Base-by-base conservation (phyloP, 92 coral and sea anemone species). In the Parazoanthus darwini region DNA sequence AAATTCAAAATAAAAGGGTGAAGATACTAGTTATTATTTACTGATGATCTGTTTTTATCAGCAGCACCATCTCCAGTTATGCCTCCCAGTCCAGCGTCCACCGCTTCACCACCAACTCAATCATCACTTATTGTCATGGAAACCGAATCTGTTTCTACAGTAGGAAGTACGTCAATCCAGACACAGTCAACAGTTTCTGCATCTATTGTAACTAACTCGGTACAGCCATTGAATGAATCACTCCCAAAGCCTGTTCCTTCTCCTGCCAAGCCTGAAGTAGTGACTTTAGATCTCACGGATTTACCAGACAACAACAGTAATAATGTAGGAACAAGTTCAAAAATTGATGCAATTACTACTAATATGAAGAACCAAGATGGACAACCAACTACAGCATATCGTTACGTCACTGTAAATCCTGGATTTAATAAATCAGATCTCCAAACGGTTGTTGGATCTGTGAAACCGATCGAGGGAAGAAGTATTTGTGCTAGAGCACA, bases 51-150 rank as follows among this genome's bases (percentile, higher is more conserved):
- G 16, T 29, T 16, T 43, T 33, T 71, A 11, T 29, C 87, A 46
- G 22, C 56, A 70, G 87, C 79, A 43, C 79, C 87, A 18, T 84
- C 87, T 46, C 66, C 87, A 44, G 78, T 68, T 67, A 71, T 84
- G 80, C 23, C 80, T 10, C 54, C 79, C 66, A 71, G 63, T 84
- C 79, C 79, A 46, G n/a, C 37, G 29, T 39, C 79, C 54, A 84
- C 54, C 1, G 37, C 3, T 25, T 46, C 78, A 8, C 54, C 80
- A 4, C 59, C 63, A 14, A 70, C 79, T 18, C 67, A 25, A 22
- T 72, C 87, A 23, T 8, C 87, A 5, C 65, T 48, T 54, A 15
- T 71, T 68, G 87, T 50, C 75, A 70, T 71, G 67, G 87, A 70
- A 71, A 29, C 79, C 13, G 42, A 84, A 70, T 84, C 87, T 70